Percentiles rank a stretch among this genome's conserved stretches.
These are phyloP conservation scores for Hippocampus kuda DNA, from an alignment of 2,797 vertebrate genomes.

Conservation along the genomic window DNA sequence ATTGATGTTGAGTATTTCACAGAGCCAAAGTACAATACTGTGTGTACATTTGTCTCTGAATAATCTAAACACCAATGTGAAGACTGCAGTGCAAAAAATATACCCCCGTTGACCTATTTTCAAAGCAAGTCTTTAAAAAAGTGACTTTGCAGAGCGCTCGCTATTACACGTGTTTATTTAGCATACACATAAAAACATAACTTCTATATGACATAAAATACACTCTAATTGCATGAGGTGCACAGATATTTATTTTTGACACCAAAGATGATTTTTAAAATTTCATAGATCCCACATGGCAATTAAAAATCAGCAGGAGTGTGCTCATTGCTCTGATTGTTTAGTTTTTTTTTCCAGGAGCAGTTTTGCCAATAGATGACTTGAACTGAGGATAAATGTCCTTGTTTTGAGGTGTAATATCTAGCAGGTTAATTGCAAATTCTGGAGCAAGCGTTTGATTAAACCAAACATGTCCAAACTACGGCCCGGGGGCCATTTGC, in stretches of 20 bases:
- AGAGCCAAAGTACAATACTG: neutral
- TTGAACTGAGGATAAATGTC: no score
- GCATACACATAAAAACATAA: neutral
- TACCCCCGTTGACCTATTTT: slow-evolving; percentile 8
- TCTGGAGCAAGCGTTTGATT: no score
- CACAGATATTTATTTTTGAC: neutral
- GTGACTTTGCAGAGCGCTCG: neutral
- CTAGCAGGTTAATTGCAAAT: no score
- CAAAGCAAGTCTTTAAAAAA: slow-evolving; percentile 10
- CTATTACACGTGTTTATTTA: neutral
- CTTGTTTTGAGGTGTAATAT: no score
- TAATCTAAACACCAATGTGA: neutral
- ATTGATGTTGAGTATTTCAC: neutral
- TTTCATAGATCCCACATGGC: no score
- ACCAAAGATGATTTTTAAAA: neutral
- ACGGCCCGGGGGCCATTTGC: no score
- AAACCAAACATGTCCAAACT: no score
- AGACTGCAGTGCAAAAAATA: neutral
- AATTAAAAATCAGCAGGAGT: no score
- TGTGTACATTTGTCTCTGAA: neutral
- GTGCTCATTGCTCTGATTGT: no score
- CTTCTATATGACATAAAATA: neutral
- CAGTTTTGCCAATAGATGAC: no score
- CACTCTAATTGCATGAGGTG: no score
- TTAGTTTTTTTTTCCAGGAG: no score